These are phyloP conservation scores for Melanchra persicariae DNA, from an alignment of 2,888 invertebrate genomes.

Conservation along the genomic window DNA sequence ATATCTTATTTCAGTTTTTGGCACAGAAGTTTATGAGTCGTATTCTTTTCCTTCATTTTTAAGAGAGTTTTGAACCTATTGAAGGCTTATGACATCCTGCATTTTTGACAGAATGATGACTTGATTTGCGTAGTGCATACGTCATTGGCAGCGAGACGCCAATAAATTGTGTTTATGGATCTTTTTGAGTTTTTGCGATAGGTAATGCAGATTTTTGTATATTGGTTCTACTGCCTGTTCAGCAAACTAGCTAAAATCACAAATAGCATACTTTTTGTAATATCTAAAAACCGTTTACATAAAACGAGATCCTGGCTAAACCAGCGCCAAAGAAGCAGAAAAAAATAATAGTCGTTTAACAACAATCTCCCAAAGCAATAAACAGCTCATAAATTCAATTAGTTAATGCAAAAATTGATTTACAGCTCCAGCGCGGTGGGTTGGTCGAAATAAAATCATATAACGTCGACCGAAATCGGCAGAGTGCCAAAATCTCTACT, in stretches of 20 bases:
- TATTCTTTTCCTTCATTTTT: constrained; percentile 41
- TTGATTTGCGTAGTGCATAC: constrained; percentile 2
- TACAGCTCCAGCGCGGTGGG: constrained; percentile 76
- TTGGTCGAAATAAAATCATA: constrained; percentile 83
- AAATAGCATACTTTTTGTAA: too few relatives aligned
- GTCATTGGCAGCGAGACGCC: not conserved
- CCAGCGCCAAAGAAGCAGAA: constrained; percentile 48
- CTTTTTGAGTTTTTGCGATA: not conserved
- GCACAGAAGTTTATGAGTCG: constrained; percentile 42
- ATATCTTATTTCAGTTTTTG: constrained; percentile 50
- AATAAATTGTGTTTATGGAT: too few relatives aligned
- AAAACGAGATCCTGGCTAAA: constrained; percentile 44
- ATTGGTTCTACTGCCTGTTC: not conserved
- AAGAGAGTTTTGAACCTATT: constrained; percentile 36
- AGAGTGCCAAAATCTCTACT: constrained; percentile 81
- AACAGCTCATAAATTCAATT: constrained; percentile 89
- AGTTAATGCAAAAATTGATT: constrained; percentile 89
- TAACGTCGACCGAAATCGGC: constrained; percentile 80
- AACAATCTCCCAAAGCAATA: constrained; percentile 87
- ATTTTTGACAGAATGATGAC: constrained; percentile 9
- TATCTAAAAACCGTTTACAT: too few relatives aligned
- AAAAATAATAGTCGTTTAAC: constrained; percentile 83
- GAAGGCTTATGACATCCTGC: constrained; percentile 38
- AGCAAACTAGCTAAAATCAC: too few relatives aligned
- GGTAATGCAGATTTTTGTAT: not conserved